Evolutionary conservation across 2,888 invertebrate species (phyloP).

Genomic region (Zelleria hepariella): DNA sequence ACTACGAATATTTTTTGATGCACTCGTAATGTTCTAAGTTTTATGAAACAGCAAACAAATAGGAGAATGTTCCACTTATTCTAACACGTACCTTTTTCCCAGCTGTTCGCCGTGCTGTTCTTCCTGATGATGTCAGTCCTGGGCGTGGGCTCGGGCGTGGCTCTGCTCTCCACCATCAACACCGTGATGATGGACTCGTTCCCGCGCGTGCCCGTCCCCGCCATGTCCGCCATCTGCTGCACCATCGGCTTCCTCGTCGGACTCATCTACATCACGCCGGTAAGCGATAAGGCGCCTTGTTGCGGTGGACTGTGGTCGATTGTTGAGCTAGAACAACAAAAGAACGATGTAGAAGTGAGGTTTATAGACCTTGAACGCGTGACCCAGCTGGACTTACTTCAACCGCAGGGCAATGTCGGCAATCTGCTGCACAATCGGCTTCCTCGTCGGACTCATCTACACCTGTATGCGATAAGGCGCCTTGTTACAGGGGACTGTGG

Average conservation of each 20-base stretch:
- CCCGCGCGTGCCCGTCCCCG: conserved; percentile 71
- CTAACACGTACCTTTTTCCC: too few species aligned
- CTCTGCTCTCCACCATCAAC: conserved; percentile 77
- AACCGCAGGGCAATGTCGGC: conserved; percentile 75
- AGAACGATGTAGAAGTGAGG: too few species aligned
- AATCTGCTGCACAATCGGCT: conserved; percentile 67
- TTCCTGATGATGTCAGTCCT: conserved; percentile 87
- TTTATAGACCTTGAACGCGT: too few species aligned
- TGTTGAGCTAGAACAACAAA: too few species aligned
- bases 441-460: conserved; percentile 78
- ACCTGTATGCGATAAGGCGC: too few species aligned
- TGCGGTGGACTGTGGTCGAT: neutral
- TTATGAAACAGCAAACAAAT: too few species aligned
- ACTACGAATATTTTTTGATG: too few species aligned
- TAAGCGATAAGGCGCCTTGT: conserved; percentile 43
- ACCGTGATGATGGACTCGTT: conserved; percentile 79
- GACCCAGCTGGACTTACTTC: too few species aligned
- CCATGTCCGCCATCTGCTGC: conserved; percentile 71
- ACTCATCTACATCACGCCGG: conserved; percentile 82
- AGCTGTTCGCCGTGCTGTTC: conserved; percentile 83
- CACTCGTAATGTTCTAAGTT: too few species aligned
- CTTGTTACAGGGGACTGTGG: too few species aligned
- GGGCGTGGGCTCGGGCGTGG: conserved; percentile 83
- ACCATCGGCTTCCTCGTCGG: conserved; percentile 74
- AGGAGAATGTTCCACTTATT: too few species aligned